Conservation (phyloP, 2,888 invertebrate genomes). For the Mystacides longicornis region DNA sequence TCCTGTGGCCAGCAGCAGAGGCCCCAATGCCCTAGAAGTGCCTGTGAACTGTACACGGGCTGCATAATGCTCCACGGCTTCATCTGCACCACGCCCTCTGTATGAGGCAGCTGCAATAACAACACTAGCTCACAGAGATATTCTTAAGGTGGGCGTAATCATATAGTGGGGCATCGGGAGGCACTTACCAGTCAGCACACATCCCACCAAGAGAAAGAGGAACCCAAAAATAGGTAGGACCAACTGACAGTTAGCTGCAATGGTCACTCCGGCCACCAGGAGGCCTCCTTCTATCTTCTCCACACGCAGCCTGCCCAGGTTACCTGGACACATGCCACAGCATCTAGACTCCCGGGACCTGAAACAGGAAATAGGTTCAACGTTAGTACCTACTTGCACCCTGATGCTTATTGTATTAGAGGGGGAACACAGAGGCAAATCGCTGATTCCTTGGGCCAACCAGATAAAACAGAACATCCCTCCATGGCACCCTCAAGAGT, state of each 20-base stretch:
- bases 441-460: too few relatives aligned
- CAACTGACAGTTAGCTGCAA: constrained; percentile 71
- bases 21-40: constrained; percentile 64
- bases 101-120: constrained; percentile 59
- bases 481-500: too few relatives aligned
- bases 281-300: constrained; percentile 72
- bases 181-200: constrained; percentile 60
- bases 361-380: constrained; percentile 20
- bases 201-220: constrained; percentile 66
- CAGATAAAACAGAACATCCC: too few relatives aligned
- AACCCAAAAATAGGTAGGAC: constrained; percentile 70
- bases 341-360: constrained; percentile 29
- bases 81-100: constrained; percentile 63
- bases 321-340: constrained; percentile 55
- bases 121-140: too few relatives aligned
- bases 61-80: constrained; percentile 64
- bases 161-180: not conserved
- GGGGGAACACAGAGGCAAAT: too few relatives aligned
- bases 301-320: constrained; percentile 61
- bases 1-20: constrained; percentile 68
- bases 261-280: constrained; percentile 68
- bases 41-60: constrained; percentile 67
- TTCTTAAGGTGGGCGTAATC: not conserved
- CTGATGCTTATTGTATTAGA: too few relatives aligned
- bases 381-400: too few relatives aligned